These are phyloP conservation scores for Prionchulus punctatus DNA, from an alignment of 2,888 invertebrate genomes.

Conservation along the genomic window DNA sequence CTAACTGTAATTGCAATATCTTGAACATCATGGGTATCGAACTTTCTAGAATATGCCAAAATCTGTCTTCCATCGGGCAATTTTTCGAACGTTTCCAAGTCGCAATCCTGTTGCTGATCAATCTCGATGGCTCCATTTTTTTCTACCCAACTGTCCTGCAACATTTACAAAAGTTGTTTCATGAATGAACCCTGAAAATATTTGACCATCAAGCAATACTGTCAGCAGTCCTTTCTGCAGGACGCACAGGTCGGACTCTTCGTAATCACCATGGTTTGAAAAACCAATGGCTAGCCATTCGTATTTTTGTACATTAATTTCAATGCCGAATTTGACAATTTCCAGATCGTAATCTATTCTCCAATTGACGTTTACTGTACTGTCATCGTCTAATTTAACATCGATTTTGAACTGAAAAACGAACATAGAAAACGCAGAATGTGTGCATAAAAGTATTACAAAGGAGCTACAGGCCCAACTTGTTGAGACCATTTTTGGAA, in stretches of 20 bases:
- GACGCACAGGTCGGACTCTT: constrained; percentile 25
- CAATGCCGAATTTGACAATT: too few relatives aligned
- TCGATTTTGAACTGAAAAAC: too few relatives aligned
- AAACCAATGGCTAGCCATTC: constrained; percentile 23
- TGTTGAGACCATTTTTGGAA: too few relatives aligned
- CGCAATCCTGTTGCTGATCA: constrained; percentile 29
- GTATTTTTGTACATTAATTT: too few relatives aligned
- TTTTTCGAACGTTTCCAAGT: constrained; percentile 17
- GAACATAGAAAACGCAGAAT: too few relatives aligned
- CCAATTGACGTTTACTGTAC: too few relatives aligned
- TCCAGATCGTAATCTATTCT: too few relatives aligned
- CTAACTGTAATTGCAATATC: constrained; percentile 32
- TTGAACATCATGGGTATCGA: constrained; percentile 29
- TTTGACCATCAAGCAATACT: neutral
- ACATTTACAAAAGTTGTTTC: constrained; percentile 15
- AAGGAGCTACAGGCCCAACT: too few relatives aligned
- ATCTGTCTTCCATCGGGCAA: constrained; percentile 12
- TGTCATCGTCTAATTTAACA: too few relatives aligned
- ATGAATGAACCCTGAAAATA: constrained; percentile 14
- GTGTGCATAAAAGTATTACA: too few relatives aligned
- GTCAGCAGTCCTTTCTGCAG: constrained; percentile 15
- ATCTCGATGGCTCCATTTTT: constrained; percentile 20
- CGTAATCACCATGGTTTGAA: constrained; percentile 19
- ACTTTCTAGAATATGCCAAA: constrained; percentile 24
- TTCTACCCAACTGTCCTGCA: constrained; percentile 31